A percentile compares a stretch with the other conserved stretches of the same genome.
Conservation (phyloP, 2,888 invertebrate species). For the Mallateleia sp. region DNA sequence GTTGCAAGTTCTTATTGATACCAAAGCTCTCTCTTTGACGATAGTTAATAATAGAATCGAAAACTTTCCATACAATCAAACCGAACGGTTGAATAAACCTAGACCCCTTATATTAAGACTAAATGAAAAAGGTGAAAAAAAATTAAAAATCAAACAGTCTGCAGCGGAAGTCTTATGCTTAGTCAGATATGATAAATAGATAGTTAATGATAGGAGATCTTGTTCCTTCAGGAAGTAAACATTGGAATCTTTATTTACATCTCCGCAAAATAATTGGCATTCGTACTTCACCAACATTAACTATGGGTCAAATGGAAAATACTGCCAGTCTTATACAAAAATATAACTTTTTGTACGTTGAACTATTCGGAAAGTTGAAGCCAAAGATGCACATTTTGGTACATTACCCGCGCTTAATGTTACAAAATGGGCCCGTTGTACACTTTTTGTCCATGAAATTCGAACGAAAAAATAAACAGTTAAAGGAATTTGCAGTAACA, state of each 20-base stretch:
- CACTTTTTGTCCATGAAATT: neutral
- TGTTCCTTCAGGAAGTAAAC: neutral
- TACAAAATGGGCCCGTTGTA: neutral
- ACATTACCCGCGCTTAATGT: neutral
- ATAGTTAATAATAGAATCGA: no score
- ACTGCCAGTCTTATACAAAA: neutral
- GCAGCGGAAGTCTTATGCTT: neutral
- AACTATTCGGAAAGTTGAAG: neutral
- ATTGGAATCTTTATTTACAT: neutral
- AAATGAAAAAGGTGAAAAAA: slow-evolving; percentile 1
- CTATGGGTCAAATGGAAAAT: neutral
- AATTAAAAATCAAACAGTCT: neutral
- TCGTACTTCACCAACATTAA: neutral
- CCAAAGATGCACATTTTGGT: neutral
- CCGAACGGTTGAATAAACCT: no score
- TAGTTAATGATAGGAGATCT: no score
- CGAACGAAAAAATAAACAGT: neutral
- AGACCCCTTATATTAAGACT: slow-evolving; percentile 7
- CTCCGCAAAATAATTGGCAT: neutral
- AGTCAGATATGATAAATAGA: neutral
- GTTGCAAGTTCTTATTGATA: no score
- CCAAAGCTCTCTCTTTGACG: no score
- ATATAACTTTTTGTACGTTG: neutral
- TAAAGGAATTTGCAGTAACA: neutral
- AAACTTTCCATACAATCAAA: no score